Percentiles rank a stretch among this genome's conserved stretches.
These are phyloP conservation scores for Acanthosoma haemorrhoidale DNA, from an alignment of 2,888 invertebrate species.

Conservation along the genomic window DNA sequence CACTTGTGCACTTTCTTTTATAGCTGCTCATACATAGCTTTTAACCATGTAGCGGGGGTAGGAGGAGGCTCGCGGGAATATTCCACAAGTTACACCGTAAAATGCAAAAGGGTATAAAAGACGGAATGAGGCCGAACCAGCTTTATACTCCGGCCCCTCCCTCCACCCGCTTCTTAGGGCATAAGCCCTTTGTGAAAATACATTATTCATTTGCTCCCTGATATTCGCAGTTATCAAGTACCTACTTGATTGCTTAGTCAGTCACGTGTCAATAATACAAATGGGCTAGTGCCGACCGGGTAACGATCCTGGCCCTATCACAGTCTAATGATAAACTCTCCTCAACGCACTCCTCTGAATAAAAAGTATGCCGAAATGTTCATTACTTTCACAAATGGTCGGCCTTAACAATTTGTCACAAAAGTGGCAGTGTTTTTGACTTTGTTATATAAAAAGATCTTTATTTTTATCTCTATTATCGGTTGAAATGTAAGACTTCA, in stretches of 20 bases:
- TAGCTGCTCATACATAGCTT: slow-evolving; percentile 6
- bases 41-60: neutral
- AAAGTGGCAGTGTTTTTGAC: too few species aligned
- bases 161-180: slow-evolving; percentile 5
- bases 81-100: slow-evolving; percentile 16
- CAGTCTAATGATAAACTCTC: slow-evolving; percentile 2
- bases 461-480: too few species aligned
- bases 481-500: too few species aligned
- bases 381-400: too few species aligned
- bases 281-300: neutral
- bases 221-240: slow-evolving; percentile 11
- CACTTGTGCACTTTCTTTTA: slow-evolving; percentile 8
- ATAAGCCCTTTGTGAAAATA: slow-evolving; percentile 19
- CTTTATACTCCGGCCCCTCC: neutral
- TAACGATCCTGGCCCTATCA: neutral
- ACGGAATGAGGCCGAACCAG: slow-evolving; percentile 8
- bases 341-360: neutral
- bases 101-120: slow-evolving; percentile 23
- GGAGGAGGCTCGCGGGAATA: neutral
- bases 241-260: slow-evolving; percentile 10
- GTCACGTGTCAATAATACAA: slow-evolving; percentile 21
- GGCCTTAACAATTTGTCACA: too few species aligned
- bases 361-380: neutral
- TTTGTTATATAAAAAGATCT: too few species aligned
- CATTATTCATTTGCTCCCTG: slow-evolving; percentile 9